Evolutionary conservation across 2,113 vertebrate genomes (phyloP), one percentile per base, ranked within the genome.

Genomic region (Ceyx melanurus): DNA sequence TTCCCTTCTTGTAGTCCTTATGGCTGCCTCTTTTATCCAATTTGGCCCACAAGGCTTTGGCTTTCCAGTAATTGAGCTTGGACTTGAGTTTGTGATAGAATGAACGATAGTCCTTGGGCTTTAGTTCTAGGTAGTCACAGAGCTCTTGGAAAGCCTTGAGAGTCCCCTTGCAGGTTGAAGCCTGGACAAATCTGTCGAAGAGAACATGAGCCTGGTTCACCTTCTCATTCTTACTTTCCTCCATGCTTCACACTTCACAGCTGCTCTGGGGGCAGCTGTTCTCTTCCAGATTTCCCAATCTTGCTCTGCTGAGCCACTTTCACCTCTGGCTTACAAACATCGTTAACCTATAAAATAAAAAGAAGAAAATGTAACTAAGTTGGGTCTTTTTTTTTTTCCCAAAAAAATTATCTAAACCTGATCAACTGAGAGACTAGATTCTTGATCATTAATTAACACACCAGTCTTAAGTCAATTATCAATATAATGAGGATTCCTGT

Each of bases 51-150:
- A 99, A 98, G 17, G 99, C 99, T 97, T 99, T 99, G 94, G 99
- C 99, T 97, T 99, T 99, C 99, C 99, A 99, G 96, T 99, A 99
- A 98, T 99, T 99, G 78, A 99, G 98, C 94, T 98, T 99, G 95
- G 99, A 99, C 97, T 99, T 99, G 90, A 99, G 99, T 93, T 99
- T 99, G 96, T 99, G 99, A 92, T 99, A 99, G 96, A 99, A 99
- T 88, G 99, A 98, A 75, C 98, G 98, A 94, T 98, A 98, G 88
- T 99, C 99, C 56, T 95, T 98, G 35, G 99, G 99, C 94, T 98
- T 98, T 58, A 99, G 97, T 9, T 99, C 99, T 80, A 99, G 97
- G 86, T 98, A 96, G 86, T 99, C 99, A 11, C 99, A 99, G 74
- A 99, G 98, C 94, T 99, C 99, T 84, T 99, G 99, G 97, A 99